phyloP scores from a whole-genome alignment of 1,140 invertebrate species.

The Heliconius eleuchia region DNA sequence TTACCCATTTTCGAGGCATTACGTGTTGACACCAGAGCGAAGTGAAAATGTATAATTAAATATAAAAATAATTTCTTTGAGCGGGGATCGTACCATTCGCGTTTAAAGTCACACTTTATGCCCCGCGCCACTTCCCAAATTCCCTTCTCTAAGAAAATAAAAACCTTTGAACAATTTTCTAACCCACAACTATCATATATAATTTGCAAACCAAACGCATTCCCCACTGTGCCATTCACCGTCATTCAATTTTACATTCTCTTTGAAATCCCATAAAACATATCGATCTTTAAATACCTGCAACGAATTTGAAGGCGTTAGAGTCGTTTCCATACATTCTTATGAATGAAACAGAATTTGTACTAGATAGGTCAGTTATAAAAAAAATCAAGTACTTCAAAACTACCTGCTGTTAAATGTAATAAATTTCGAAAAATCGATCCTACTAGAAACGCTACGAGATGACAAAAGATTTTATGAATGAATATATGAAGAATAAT shows the following conservation, averaged over 20 bases:
- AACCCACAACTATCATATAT: not conserved
- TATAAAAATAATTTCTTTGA: no score
- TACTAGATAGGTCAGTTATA: conserved; percentile 22
- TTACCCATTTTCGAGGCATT: no score
- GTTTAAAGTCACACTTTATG: no score
- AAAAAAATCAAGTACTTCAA: conserved; percentile 24
- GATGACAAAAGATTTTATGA: conserved; percentile 21
- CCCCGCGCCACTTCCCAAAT: not conserved
- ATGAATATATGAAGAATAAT: conserved; percentile 27
- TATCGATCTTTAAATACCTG: conserved; percentile 9
- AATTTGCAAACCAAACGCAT: not conserved
- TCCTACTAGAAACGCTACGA: conserved; percentile 20
- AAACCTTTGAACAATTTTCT: not conserved
- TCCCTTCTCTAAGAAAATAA: not conserved
- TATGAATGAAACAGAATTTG: conserved; percentile 30
- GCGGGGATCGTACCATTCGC: no score
- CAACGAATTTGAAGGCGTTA: conserved; percentile 4
- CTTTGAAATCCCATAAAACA: conserved; percentile 6
- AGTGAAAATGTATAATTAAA: no score
- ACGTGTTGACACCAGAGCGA: no score
- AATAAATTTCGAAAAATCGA: conserved; percentile 26
- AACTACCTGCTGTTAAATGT: conserved; percentile 24
- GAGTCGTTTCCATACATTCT: conserved; percentile 7
- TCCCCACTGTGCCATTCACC: conserved; percentile 1
- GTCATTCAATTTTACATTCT: not conserved